Percentiles rank a stretch among this genome's conserved stretches.
Conservation (phyloP, 2,888 invertebrate genomes). For the Bombyx huttoni region DNA sequence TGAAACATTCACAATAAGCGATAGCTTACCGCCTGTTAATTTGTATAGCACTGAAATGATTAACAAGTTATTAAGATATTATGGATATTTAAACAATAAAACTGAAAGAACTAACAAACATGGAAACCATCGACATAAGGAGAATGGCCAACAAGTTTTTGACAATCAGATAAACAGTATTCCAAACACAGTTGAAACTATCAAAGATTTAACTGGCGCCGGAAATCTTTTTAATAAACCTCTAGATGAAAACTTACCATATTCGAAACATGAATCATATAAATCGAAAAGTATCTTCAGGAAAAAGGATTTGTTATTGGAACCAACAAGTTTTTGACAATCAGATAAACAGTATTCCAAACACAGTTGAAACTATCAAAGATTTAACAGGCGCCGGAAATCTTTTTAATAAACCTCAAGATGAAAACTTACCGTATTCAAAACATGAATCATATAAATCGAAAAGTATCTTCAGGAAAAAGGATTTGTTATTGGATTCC, state of each 20-base stretch:
- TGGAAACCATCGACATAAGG: conserved; percentile 19
- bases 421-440: not conserved
- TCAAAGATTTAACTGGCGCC: conserved; percentile 7
- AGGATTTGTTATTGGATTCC: not conserved
- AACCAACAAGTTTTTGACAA: conserved; percentile 11
- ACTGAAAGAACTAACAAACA: conserved; percentile 42
- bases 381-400: not conserved
- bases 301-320: not conserved
- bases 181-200: conserved; percentile 9
- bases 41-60: conserved; percentile 68
- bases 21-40: conserved; percentile 62
- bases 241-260: not conserved
- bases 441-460: not conserved
- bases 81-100: conserved; percentile 61
- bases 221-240: not conserved
- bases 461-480: not conserved
- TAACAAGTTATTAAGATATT: conserved; percentile 57
- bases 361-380: conserved; percentile 13
- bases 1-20: conserved; percentile 64
- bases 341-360: conserved; percentile 10
- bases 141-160: conserved; percentile 15
- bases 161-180: conserved; percentile 12
- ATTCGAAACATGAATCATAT: not conserved
- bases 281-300: not conserved
- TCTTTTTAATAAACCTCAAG: not conserved